phyloP scores from a whole-genome alignment of 2,888 invertebrate genomes.

The Mactromeris polynyma region DNA sequence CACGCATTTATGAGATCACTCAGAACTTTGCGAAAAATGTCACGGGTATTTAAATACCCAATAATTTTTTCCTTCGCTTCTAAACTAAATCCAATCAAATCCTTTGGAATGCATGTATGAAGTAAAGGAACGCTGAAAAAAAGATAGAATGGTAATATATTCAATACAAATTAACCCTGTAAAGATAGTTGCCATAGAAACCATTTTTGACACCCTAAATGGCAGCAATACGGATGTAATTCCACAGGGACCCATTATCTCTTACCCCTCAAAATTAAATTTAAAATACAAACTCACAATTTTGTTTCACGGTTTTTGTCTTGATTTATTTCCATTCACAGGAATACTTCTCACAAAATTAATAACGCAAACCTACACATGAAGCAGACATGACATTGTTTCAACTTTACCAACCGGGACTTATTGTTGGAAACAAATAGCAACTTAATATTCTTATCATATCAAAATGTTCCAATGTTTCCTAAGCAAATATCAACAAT shows the following conservation, averaged over 20 bases:
- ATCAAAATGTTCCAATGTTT: too few relatives aligned
- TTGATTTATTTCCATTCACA: neutral
- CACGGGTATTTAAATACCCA: slow-evolving; percentile 94
- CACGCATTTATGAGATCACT: slow-evolving; percentile 95
- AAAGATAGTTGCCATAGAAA: neutral
- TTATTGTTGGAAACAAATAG: too few relatives aligned
- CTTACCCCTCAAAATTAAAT: neutral
- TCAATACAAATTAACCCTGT: neutral
- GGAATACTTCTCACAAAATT: neutral
- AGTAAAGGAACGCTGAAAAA: slow-evolving; percentile 90
- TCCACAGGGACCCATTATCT: neutral
- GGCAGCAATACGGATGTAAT: neutral
- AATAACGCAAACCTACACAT: neutral
- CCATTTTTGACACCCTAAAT: neutral
- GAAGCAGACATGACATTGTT: too few relatives aligned
- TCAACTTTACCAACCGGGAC: too few relatives aligned
- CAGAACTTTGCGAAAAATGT: slow-evolving; percentile 94
- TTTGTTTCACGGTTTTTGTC: neutral
- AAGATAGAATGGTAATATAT: neutral
- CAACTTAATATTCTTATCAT: too few relatives aligned
- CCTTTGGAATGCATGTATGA: slow-evolving; percentile 94
- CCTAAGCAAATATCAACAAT: too few relatives aligned
- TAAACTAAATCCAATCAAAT: slow-evolving; percentile 90
- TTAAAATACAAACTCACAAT: neutral
- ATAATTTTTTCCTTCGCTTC: slow-evolving; percentile 91